Conservation (phyloP, 2,113 vertebrate genomes). For the Stigmatopora nigra region DNA sequence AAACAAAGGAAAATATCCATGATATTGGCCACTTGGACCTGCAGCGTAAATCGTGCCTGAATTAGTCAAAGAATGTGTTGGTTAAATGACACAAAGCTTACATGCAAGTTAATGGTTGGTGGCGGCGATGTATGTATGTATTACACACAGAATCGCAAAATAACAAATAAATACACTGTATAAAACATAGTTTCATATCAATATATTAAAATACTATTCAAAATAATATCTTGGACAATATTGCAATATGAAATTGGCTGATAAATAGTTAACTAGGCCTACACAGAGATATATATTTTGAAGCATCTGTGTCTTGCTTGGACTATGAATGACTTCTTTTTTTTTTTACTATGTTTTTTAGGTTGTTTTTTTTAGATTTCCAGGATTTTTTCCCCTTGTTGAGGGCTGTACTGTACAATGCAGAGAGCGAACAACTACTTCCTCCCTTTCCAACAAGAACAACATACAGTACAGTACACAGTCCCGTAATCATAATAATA, state of each 20-base stretch:
- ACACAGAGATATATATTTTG: constrained; percentile 62
- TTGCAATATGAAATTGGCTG: constrained; percentile 67
- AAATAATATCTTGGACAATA: constrained; percentile 72
- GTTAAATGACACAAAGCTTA: background rate
- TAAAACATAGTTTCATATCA: constrained; percentile 73
- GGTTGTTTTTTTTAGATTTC: constrained; percentile 39
- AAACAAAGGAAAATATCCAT: background rate
- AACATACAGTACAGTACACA: constrained; percentile 68
- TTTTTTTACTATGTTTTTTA: constrained; percentile 50
- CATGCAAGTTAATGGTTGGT: constrained; percentile 5
- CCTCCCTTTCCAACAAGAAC: constrained; percentile 50
- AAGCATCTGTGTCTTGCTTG: constrained; percentile 58
- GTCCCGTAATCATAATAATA: constrained; percentile 63
- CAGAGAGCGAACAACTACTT: constrained; percentile 53
- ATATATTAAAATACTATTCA: constrained; percentile 75
- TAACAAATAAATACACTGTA: constrained; percentile 69
- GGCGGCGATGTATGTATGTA: background rate
- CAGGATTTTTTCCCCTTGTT: constrained; percentile 24
- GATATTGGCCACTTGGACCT: background rate
- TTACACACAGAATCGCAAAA: constrained; percentile 43
- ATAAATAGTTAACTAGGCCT: constrained; percentile 65
- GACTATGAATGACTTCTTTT: background rate
- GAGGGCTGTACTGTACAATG: constrained; percentile 50
- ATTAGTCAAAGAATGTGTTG: background rate
- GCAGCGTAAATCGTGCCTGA: background rate